Conservation (phyloP, 2,888 invertebrate species). For the Netelia virgata region DNA sequence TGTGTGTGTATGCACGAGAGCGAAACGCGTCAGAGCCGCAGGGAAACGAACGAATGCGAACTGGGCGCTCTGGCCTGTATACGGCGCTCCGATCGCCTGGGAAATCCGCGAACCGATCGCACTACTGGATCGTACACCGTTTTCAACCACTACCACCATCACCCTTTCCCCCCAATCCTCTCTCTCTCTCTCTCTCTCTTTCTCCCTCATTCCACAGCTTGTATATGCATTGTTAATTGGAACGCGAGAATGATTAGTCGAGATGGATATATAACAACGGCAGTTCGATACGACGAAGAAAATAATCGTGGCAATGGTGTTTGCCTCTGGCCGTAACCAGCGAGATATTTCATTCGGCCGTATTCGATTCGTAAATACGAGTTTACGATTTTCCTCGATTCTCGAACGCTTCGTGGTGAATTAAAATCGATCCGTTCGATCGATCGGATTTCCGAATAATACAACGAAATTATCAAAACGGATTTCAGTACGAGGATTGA, state of each 20-base stretch:
- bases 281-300: background rate
- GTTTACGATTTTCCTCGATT: too few relatives aligned
- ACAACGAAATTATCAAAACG: too few relatives aligned
- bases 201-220: slow-evolving; percentile 3
- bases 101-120: slow-evolving; percentile 70
- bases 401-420: too few relatives aligned
- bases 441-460: too few relatives aligned
- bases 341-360: too few relatives aligned
- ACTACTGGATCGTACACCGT: slow-evolving; percentile 20
- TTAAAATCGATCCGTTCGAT: too few relatives aligned
- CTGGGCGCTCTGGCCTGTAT: slow-evolving; percentile 32
- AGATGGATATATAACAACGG: slow-evolving; percentile 2
- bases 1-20: slow-evolving; percentile 8
- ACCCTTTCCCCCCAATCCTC: slow-evolving; percentile 12
- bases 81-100: slow-evolving; percentile 66
- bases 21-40: slow-evolving; percentile 48
- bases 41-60: slow-evolving; percentile 60
- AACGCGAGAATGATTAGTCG: slow-evolving; percentile 54
- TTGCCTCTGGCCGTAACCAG: too few relatives aligned
- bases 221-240: slow-evolving; percentile 62
- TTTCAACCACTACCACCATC: slow-evolving; percentile 34
- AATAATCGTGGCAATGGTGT: background rate
- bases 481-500: too few relatives aligned
- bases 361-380: too few relatives aligned
- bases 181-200: background rate